These are phyloP conservation scores for Aspiorhynchus laticeps DNA, from an alignment of 2,113 vertebrate species.

Conservation along the genomic window DNA sequence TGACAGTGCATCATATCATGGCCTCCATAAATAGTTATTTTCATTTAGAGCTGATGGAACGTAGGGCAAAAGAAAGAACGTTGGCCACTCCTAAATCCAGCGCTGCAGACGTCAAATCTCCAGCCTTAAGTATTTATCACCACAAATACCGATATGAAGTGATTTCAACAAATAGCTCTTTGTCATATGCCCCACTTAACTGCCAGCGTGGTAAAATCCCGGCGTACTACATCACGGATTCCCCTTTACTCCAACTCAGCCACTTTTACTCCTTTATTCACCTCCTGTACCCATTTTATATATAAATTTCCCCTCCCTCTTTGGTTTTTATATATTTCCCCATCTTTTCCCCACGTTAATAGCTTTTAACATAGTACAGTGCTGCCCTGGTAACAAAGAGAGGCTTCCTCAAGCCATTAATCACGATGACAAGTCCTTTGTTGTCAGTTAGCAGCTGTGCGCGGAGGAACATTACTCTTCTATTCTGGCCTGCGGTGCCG, in stretches of 20 bases:
- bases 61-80: background rate
- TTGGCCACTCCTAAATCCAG: slow-evolving; percentile 15
- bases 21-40: slow-evolving; percentile 46
- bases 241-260: background rate
- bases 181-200: background rate
- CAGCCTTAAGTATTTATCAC: slow-evolving; percentile 26
- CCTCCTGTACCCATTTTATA: background rate
- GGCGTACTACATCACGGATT: background rate
- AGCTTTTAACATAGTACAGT: slow-evolving; percentile 61
- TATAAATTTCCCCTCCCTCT: background rate
- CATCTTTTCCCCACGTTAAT: slow-evolving; percentile 49
- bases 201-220: background rate
- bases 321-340: slow-evolving; percentile 5
- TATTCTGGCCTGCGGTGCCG: slow-evolving; percentile 59
- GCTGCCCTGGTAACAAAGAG: slow-evolving; percentile 63
- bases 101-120: background rate
- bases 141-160: slow-evolving; percentile 26
- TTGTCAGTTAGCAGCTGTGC: slow-evolving; percentile 75
- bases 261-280: background rate
- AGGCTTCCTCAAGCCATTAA: slow-evolving; percentile 72
- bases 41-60: slow-evolving; percentile 22
- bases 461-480: slow-evolving; percentile 70
- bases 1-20: slow-evolving; percentile 42
- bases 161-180: slow-evolving; percentile 25
- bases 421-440: slow-evolving; percentile 76